Evolutionary conservation across 2,888 invertebrate genomes (phyloP).

Genomic region (Heteropelma amictum): DNA sequence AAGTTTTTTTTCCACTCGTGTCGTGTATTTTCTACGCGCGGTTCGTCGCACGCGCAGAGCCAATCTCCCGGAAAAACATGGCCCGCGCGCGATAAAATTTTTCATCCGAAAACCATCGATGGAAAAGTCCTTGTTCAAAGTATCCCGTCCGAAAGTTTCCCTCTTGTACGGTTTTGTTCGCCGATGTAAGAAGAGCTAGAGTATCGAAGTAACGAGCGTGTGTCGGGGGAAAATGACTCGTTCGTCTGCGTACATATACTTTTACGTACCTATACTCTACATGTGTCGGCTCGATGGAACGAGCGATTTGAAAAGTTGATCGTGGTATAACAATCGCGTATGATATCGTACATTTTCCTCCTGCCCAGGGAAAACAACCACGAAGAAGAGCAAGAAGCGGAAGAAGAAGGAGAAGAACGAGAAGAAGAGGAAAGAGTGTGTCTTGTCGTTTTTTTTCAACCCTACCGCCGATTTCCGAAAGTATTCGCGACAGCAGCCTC

Average conservation of each 20-base stretch:
- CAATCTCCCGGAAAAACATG: neutral
- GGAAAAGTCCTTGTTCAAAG: neutral
- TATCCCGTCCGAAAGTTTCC: neutral
- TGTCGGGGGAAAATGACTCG: slow-evolving; percentile 27
- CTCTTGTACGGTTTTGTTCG: too few species aligned
- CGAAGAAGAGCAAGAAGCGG: neutral
- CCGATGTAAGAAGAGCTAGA: neutral
- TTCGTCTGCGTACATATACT: too few species aligned
- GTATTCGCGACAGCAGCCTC: slow-evolving; percentile 15
- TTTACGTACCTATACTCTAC: slow-evolving; percentile 18
- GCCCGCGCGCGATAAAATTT: neutral
- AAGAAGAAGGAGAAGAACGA: neutral
- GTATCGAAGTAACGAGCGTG: slow-evolving; percentile 12
- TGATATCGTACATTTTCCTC: slow-evolving; percentile 26
- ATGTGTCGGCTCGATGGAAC: neutral
- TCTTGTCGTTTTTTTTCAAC: neutral
- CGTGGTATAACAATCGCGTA: neutral
- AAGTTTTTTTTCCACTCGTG: too few species aligned
- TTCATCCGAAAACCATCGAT: neutral
- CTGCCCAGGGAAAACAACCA: slow-evolving; percentile 4
- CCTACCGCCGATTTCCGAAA: slow-evolving; percentile 5
- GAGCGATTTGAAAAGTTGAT: slow-evolving; percentile 29
- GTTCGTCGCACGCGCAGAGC: too few species aligned
- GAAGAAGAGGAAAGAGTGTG: neutral
- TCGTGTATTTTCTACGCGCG: too few species aligned